These are phyloP conservation scores for Neuroscelio doddi DNA, from an alignment of 2,888 invertebrate genomes.

Conservation along the genomic window DNA sequence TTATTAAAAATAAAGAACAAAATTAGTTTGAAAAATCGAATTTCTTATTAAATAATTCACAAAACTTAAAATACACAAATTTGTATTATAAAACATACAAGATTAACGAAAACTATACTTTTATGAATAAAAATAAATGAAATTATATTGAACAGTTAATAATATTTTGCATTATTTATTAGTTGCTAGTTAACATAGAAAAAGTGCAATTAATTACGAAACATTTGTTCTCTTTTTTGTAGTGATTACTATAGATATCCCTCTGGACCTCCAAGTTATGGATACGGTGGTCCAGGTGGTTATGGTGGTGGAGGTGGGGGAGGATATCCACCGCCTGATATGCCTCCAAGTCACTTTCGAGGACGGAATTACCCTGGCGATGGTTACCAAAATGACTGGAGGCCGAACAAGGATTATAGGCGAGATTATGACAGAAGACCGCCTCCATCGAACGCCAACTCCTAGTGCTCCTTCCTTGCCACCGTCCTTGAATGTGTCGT, in stretches of 20 bases:
- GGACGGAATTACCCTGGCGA: constrained; percentile 65
- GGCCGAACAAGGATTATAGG: constrained; percentile 72
- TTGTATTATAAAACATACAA: too few relatives aligned
- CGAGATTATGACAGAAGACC: constrained; percentile 80
- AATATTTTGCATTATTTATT: too few relatives aligned
- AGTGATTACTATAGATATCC: constrained; percentile 71
- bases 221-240: constrained; percentile 28
- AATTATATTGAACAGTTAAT: too few relatives aligned
- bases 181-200: background rate
- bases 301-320: constrained; percentile 73
- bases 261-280: constrained; percentile 72
- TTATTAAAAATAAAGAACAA: too few relatives aligned
- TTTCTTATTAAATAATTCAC: constrained; percentile 4
- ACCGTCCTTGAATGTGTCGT: constrained; percentile 63
- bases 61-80: too few relatives aligned
- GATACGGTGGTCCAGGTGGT: constrained; percentile 68
- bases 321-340: constrained; percentile 71
- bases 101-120: too few relatives aligned
- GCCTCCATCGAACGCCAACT: constrained; percentile 73
- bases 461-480: constrained; percentile 66
- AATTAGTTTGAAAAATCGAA: too few relatives aligned
- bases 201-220: constrained; percentile 3
- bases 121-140: too few relatives aligned
- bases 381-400: constrained; percentile 72
- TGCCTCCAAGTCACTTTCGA: constrained; percentile 63